Percentiles rank a stretch among this genome's conserved stretches.
These are phyloP conservation scores for Machaerirhynchus nigripectus DNA, from an alignment of 2,113 vertebrate species.

Conservation along the genomic window DNA sequence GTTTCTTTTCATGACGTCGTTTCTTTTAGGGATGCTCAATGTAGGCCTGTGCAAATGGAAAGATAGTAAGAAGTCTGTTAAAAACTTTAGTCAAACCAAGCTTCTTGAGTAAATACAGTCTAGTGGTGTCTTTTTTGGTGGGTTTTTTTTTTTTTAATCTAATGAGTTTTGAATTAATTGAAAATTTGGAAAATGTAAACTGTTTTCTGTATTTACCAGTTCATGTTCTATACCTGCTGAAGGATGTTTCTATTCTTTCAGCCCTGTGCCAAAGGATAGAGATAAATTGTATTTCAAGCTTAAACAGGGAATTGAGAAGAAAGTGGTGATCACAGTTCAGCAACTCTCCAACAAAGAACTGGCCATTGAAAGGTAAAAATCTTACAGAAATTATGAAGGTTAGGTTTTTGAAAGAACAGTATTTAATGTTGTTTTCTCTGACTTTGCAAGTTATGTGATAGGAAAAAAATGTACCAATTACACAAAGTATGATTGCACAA, in stretches of 20 bases:
- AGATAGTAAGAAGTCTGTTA: neutral
- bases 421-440: neutral
- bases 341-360: slow-evolving; percentile 94
- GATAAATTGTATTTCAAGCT: slow-evolving; percentile 98
- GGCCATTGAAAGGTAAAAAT: slow-evolving; percentile 89
- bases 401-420: neutral
- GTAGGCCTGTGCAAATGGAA: neutral
- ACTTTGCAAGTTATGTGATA: neutral
- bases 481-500: neutral
- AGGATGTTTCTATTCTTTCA: slow-evolving; percentile 63
- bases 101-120: neutral
- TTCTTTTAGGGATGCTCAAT: neutral
- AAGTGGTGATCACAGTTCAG: slow-evolving; percentile 90
- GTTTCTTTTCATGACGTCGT: neutral
- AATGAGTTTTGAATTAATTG: neutral
- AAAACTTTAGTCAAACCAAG: neutral
- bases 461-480: neutral
- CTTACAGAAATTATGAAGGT: neutral
- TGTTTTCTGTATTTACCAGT: neutral
- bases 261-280: slow-evolving; percentile 95
- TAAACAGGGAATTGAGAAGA: slow-evolving; percentile 93
- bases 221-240: neutral
- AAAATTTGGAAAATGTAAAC: neutral
- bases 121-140: neutral
- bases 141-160: neutral